Percentiles rank a stretch among this genome's conserved stretches.
phyloP scores from a whole-genome alignment of 2,797 vertebrate species.

The Trachurus trachurus region DNA sequence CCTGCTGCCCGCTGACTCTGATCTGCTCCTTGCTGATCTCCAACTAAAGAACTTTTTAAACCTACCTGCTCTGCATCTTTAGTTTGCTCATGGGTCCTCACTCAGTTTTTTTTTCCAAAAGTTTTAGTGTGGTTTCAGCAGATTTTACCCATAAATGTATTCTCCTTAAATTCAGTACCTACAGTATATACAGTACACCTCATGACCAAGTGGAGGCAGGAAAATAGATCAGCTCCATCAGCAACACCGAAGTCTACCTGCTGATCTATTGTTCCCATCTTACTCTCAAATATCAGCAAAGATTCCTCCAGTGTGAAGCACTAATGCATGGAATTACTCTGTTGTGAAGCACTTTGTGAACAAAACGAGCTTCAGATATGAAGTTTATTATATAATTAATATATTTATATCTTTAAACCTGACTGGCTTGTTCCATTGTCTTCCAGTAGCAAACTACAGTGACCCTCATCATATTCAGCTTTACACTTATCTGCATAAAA shows the following conservation, averaged over 20 bases:
- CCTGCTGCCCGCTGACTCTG: background rate
- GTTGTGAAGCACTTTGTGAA: no score
- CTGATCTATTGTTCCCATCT: background rate
- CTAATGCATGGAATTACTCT: no score
- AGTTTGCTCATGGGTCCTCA: background rate
- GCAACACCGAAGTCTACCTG: background rate
- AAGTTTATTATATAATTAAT: no score
- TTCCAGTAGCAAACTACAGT: background rate
- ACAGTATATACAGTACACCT: background rate
- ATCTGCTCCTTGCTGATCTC: background rate
- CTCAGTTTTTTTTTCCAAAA: background rate
- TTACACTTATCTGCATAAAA: slow-evolving; percentile 10
- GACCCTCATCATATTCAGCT: background rate
- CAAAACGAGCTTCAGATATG: no score
- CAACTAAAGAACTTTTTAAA: background rate
- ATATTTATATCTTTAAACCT: background rate
- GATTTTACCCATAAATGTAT: background rate
- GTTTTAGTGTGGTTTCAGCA: background rate
- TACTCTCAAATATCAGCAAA: background rate
- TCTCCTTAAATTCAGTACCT: background rate
- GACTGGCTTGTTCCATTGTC: background rate
- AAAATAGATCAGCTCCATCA: background rate
- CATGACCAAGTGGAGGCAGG: background rate
- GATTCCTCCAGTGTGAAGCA: background rate
- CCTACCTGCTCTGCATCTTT: background rate